Percentiles rank a stretch among this genome's conserved stretches.
Conservation (phyloP, 1,140 invertebrate genomes). For the Temnothorax nylanderi region DNA sequence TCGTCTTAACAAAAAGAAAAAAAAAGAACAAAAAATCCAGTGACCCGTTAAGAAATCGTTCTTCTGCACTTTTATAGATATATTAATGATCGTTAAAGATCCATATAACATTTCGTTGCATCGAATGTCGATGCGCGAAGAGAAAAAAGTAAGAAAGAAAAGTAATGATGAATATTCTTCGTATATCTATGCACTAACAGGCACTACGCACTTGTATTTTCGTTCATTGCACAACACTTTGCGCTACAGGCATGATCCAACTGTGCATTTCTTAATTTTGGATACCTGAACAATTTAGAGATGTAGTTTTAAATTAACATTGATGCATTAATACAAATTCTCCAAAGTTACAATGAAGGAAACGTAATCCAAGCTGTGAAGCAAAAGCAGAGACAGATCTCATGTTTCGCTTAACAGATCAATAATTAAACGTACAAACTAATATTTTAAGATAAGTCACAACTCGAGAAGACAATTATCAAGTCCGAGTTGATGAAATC, state of each 20-base stretch:
- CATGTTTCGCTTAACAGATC: slow-evolving; percentile 50
- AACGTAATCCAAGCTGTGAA: slow-evolving; percentile 16
- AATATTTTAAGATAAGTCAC: slow-evolving; percentile 50
- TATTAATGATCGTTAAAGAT: slow-evolving; percentile 32
- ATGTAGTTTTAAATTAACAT: slow-evolving; percentile 31
- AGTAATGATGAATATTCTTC: slow-evolving; percentile 31
- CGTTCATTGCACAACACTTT: slow-evolving; percentile 21
- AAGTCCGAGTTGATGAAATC: slow-evolving; percentile 18
- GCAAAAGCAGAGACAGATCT: slow-evolving; percentile 7
- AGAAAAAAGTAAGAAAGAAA: background rate
- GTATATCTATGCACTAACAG: slow-evolving; percentile 7
- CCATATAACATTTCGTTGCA: slow-evolving; percentile 14
- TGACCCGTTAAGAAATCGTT: background rate
- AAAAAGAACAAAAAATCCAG: background rate
- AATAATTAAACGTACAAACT: slow-evolving; percentile 60
- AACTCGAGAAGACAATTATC: slow-evolving; percentile 7
- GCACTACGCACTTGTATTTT: slow-evolving; percentile 28
- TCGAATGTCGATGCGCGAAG: background rate
- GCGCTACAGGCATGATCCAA: background rate
- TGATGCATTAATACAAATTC: background rate
- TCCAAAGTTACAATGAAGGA: background rate
- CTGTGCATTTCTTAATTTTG: slow-evolving; percentile 41
- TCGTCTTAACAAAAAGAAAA: background rate
- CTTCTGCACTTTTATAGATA: slow-evolving; percentile 55
- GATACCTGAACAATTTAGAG: slow-evolving; percentile 33